A percentile compares a stretch with the other conserved stretches of the same genome.
Evolutionary conservation across 2,113 vertebrate genomes (phyloP).

Genomic region (Ciconia maguari): DNA sequence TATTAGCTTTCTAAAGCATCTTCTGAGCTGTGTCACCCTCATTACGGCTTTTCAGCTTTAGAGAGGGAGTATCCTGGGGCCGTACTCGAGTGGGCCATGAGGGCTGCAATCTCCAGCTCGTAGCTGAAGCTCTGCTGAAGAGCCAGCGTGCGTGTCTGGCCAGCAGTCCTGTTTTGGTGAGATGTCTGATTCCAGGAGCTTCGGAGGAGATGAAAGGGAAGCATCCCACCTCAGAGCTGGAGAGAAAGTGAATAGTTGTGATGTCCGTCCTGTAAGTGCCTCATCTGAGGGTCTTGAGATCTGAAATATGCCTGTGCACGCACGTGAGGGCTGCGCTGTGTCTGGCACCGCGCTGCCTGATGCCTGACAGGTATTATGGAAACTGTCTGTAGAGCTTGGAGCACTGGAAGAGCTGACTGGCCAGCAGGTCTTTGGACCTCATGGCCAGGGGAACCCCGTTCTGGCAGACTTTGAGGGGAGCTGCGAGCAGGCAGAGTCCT

Average conservation of each 20-base stretch:
- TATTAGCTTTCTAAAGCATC: neutral
- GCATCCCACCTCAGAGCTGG: neutral
- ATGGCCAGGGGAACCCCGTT: neutral
- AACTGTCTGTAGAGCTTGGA: neutral
- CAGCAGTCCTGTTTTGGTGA: neutral
- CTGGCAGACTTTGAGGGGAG: neutral
- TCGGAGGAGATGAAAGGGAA: neutral
- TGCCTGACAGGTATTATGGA: neutral
- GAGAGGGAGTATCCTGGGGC: neutral
- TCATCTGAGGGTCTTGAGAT: no score
- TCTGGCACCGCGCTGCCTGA: neutral
- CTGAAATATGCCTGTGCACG: neutral
- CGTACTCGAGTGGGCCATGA: fast-evolving
- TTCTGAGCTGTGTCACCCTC: neutral
- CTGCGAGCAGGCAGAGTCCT: neutral
- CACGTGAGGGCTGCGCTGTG: neutral
- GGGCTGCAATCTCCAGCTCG: neutral
- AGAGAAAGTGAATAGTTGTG: neutral
- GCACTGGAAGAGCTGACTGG: neutral
- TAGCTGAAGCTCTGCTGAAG: no score
- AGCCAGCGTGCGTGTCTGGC: neutral
- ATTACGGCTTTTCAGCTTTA: neutral
- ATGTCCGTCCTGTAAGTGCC: neutral
- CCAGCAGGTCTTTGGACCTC: neutral
- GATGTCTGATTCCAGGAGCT: neutral